Evolutionary conservation across 2,113 vertebrate species (phyloP).

Genomic region (Callipepla squamata): DNA sequence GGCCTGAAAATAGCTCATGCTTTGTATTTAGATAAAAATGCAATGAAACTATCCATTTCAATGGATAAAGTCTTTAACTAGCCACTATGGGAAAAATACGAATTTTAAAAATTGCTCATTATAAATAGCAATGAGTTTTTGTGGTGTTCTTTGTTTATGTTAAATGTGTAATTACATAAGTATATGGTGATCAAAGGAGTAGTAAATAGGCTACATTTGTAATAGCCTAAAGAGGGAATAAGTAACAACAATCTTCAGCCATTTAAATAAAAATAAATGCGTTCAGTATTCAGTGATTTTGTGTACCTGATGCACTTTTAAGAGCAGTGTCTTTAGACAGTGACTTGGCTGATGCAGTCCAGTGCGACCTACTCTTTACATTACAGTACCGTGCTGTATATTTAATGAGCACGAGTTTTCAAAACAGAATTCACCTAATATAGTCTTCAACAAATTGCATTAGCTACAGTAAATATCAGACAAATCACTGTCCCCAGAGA

Average conservation of each 20-base stretch:
- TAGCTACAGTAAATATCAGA: not conserved
- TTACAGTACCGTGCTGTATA: not conserved
- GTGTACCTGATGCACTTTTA: not conserved
- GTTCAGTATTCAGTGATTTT: not conserved
- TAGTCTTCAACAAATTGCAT: not conserved
- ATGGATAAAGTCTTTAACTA: not conserved
- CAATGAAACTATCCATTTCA: not conserved
- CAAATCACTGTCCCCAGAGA: not conserved
- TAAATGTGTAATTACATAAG: constrained; percentile 8
- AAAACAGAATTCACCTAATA: not conserved
- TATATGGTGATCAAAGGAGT: not conserved
- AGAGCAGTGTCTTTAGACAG: not conserved
- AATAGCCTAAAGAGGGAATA: not conserved
- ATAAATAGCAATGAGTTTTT: not conserved
- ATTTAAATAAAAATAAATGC: not conserved
- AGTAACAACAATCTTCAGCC: not conserved
- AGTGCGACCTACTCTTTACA: not conserved
- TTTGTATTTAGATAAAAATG: not conserved
- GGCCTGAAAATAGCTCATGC: constrained; percentile 3
- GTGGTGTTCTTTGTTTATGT: not conserved
- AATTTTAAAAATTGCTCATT: not conserved
- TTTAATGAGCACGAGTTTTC: not conserved
- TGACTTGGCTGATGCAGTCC: not conserved
- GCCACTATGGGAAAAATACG: not conserved
- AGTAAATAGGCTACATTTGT: not conserved